Evolutionary conservation across 2,797 vertebrate genomes (phyloP), one percentile per base, ranked within the genome.

Genomic region (Liparis tanakae): DNA sequence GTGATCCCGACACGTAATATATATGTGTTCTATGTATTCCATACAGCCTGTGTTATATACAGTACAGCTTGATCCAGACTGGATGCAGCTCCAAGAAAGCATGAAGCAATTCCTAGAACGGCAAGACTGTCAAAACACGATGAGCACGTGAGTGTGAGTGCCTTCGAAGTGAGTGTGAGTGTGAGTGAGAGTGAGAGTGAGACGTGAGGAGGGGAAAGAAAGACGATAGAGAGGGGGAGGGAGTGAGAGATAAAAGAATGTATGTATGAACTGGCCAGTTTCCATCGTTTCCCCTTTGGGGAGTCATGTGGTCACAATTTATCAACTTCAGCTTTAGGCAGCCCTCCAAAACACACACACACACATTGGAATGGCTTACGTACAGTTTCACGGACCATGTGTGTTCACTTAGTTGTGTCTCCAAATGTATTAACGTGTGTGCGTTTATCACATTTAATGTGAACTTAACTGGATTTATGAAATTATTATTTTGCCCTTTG

Each of bases 301-400:
- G 81, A 79, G 71, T 82, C 51, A 46, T 76, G 75, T 74, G 83
- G 84, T 87, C 84, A 84, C 85, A 91, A 77, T 92, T 87, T 82
- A 90, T 92, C 88, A 90, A 90, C 88, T 88, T 90, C 72, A 89
- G 83, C 70, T 64, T 67, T 41, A 69, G 88, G 87, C 80, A 41
- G 7, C 17, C 3, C 0, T 76, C 91, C 91, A 92, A 89, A 57
- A 79, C 62, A 88, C 78, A 89, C 62, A 63, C 72, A 14, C 69
- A 86, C 70, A 89, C 84, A 88, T 4, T 83, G 75, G 50, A 78
- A 65, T 73, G 61, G 51, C 56, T 64, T 67, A 43, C 54, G 55
- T 73, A 68, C 51, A 74, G 55, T 67, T 84, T 77, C 78, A 80
- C 3, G 2, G 34, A 55, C 85, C 89, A 89, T 81, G 74, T 89